Evolutionary conservation across 2,888 invertebrate genomes (phyloP), one percentile per base, ranked within the genome.

Genomic region (Cancer borealis): DNA sequence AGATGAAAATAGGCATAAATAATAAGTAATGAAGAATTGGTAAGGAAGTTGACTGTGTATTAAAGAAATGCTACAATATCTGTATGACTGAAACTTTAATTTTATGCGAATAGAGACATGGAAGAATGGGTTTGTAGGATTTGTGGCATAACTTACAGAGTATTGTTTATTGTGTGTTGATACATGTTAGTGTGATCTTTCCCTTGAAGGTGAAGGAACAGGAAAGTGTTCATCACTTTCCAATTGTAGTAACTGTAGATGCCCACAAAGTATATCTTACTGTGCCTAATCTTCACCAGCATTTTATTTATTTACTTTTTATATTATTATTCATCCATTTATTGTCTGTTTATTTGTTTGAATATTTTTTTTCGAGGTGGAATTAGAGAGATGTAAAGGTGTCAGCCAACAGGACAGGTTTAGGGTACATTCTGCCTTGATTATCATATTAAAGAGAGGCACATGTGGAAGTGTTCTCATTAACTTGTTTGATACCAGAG

Each of bases 401-500:
- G 73, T 73, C 26, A 73, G n/a, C 73, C 73, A 73, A 73, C 26
- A 73, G 73, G 73, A 73, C 73, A 73, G n/a, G 73, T 73, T 73
- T 73, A 1, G 73, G n/a, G 26, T 73, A n/a, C 6, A 73, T 26
- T 73, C 73, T 73, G 73, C 26, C 73, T 73, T 26, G 8, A 73
- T n/a, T 26, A 73, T 73, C 26, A 73, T 73, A 21, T 73, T 21
- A 73, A 26, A 8, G 10, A 73, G 26, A 73, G 73, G 21, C 73
- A 60, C 60, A 21, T 60, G 17, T 60, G 4, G 5, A 60, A 60
- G 21, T 60, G 60, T 21, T 21, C 60, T 5, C 60, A 60, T 60
- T 60, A 39, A 39, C 39, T 39, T 39, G 39, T 39, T 39, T 39
- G 2, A 39, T 39, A 39, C 39, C 39, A 39, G 39, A 39, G 2